A percentile compares a stretch with the other conserved stretches of the same genome.
Conservation (phyloP, 2,888 invertebrate genomes). For the Leptinotarsa juncta region DNA sequence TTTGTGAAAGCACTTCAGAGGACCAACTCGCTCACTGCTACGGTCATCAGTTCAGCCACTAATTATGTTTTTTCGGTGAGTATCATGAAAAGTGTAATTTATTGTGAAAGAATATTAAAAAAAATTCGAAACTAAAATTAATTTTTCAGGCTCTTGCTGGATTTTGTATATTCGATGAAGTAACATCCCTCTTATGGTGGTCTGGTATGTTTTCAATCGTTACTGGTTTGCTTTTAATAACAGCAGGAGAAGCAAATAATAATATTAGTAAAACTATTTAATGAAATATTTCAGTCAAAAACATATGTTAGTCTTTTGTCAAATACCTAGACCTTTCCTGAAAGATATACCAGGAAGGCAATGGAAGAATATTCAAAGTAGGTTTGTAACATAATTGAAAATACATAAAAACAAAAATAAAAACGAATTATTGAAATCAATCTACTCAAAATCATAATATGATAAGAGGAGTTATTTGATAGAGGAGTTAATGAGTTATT, state of each 20-base stretch:
- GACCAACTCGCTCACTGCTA: conserved; percentile 68
- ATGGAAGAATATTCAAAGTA: no score
- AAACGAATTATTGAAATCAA: no score
- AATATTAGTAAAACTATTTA: conserved; percentile 15
- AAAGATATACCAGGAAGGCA: no score
- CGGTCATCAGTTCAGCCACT: conserved; percentile 73
- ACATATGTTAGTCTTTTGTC: not conserved
- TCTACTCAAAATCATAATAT: no score
- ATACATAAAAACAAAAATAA: no score
- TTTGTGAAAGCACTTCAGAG: conserved; percentile 74
- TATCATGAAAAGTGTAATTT: conserved; percentile 40
- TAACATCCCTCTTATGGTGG: conserved; percentile 78
- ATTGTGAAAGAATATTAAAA: not conserved
- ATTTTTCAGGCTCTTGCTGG: conserved; percentile 78
- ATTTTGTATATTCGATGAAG: conserved; percentile 76
- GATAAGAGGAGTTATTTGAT: no score
- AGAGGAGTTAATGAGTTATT: no score
- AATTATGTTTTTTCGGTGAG: conserved; percentile 76
- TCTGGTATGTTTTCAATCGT: conserved; percentile 77
- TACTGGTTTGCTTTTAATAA: conserved; percentile 76
- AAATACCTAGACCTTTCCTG: not conserved
- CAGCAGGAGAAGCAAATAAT: conserved; percentile 55
- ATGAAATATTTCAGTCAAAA: not conserved
- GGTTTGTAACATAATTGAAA: no score
- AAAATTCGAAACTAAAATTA: not conserved